These are phyloP conservation scores for Pipistrellus nathusii DNA, from an alignment of 2,797 vertebrate genomes.

Conservation along the genomic window DNA sequence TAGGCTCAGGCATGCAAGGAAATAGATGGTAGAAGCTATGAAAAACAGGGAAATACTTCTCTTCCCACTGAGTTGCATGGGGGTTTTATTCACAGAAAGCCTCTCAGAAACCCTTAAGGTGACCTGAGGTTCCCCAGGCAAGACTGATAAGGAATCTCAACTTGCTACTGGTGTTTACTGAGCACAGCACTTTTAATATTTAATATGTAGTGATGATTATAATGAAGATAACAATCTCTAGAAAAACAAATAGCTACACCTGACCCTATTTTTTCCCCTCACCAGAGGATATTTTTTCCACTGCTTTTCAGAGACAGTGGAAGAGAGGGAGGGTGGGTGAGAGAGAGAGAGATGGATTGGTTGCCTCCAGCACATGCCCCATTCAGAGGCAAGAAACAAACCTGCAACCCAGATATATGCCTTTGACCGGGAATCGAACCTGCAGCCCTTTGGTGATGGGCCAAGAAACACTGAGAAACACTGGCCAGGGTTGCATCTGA, in stretches of 20 bases:
- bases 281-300: too few relatives aligned
- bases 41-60: slow-evolving; percentile 39
- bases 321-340: too few relatives aligned
- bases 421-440: too few relatives aligned
- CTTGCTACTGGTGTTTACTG: slow-evolving; percentile 21
- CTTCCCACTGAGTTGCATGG: slow-evolving; percentile 22
- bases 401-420: too few relatives aligned
- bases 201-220: slow-evolving; percentile 31
- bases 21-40: slow-evolving; percentile 29
- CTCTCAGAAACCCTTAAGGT: slow-evolving; percentile 39
- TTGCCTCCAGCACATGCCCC: too few relatives aligned
- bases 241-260: slow-evolving; percentile 38
- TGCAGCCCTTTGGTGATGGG: too few relatives aligned
- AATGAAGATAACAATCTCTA: slow-evolving; percentile 6
- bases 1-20: slow-evolving; percentile 51
- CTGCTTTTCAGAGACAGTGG: too few relatives aligned
- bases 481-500: not conserved
- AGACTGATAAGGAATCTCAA: slow-evolving; percentile 61
- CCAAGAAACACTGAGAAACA: too few relatives aligned
- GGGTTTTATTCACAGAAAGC: slow-evolving; percentile 21
- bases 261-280: too few relatives aligned
- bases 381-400: too few relatives aligned
- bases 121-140: slow-evolving; percentile 30
- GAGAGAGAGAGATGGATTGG: too few relatives aligned
- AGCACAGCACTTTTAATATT: slow-evolving; percentile 55